Base-by-base conservation (phyloP, 2,797 vertebrate genomes). In the Galagoides demidoff region DNA sequence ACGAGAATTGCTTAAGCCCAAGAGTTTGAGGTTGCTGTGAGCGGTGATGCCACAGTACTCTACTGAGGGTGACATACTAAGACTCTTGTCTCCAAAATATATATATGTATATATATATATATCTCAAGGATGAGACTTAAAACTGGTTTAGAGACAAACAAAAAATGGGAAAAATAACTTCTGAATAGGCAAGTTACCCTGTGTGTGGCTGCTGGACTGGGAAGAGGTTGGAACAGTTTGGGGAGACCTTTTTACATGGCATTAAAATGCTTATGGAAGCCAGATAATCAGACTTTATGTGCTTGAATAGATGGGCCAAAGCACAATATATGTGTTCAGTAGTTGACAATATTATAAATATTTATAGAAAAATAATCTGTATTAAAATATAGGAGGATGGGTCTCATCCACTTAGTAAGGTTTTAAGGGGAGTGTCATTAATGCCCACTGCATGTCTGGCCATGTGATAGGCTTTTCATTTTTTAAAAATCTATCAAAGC, bases 281-380 rank as follows among this genome's bases (percentile, higher is more conserved):
- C 19, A 39, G 4, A 57, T 13, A 4, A 12, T 27, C 22, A 73
- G 52, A 0, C 13, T 43, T 17, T 19, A 3, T 29, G 52, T 20
- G 34, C 34, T 70, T 49, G 5, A 25, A 5, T 23, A 23, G 55
- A 34, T 3, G 19, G 31, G 37, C 37, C 34, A 27, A 5, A 31
- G 25, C 34, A 43, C n/a, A 29, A 4, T 13, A 3, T 0, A 0
- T 34, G 25, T 73, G 57, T 61, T 13, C 19, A 2, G 16, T 45
- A 34, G 1, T 25, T n/a, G 63, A 16, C 63, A 45, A 0, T 68
- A 2, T 17, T 4, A 37, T n/a, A 14, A 9, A 5, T 6, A 17
- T 31, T 49, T 23, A 8, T 14, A 34, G 66, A 49, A 55, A 73
- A 43, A 27, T 31, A 34, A 23, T 22, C 23, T 23, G 9, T 52